phyloP scores from a whole-genome alignment of 2,797 vertebrate genomes.

The Phrynocephalus forsythii region DNA sequence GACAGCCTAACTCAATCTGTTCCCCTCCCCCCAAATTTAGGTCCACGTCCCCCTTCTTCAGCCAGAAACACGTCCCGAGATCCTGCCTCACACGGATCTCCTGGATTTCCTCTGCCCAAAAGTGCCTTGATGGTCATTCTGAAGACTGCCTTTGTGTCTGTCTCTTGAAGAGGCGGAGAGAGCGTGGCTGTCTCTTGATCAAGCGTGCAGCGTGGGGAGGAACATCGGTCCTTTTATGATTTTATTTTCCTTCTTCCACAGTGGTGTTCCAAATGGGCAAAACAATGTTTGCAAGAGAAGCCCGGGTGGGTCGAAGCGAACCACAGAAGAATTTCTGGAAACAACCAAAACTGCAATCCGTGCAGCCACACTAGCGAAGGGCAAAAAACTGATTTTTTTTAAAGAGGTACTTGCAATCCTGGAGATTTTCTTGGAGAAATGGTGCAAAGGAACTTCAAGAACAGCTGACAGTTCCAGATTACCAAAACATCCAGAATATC shows the following conservation, averaged over 20 bases:
- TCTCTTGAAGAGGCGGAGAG: background rate
- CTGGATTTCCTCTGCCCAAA: background rate
- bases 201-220: background rate
- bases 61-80: background rate
- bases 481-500: background rate
- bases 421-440: background rate
- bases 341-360: fast-evolving
- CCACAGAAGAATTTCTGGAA: background rate
- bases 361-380: too few species aligned
- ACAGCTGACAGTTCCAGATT: background rate
- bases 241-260: background rate
- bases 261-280: background rate
- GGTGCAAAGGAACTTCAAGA: background rate
- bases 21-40: background rate
- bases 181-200: too few species aligned
- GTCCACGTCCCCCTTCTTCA: background rate
- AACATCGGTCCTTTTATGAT: background rate
- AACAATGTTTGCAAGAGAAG: too few species aligned
- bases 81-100: background rate
- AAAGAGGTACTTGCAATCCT: background rate
- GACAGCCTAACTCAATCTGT: background rate
- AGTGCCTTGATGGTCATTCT: background rate
- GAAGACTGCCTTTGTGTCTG: background rate
- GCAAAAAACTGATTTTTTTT: too few species aligned
- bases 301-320: too few species aligned